Evolutionary conservation across 2,888 invertebrate genomes (phyloP).

Genomic region (Meteorus cinctellus): DNA sequence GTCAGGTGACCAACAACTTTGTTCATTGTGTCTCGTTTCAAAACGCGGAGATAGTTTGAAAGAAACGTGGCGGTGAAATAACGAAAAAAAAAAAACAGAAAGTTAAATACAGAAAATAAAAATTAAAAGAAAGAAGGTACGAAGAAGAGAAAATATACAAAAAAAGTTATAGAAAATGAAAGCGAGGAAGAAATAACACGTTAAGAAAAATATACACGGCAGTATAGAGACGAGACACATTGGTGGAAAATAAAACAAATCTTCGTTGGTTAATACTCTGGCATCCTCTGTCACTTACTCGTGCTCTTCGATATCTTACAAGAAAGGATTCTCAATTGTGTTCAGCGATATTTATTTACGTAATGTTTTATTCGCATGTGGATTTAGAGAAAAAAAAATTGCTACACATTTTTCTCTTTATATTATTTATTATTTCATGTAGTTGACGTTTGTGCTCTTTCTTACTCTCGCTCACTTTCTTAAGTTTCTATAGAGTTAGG

Average conservation of each 20-base stretch:
- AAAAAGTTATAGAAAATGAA: not conserved
- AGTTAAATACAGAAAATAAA: not conserved
- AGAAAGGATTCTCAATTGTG: conserved; percentile 21
- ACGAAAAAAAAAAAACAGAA: conserved; percentile 5
- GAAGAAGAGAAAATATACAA: not conserved
- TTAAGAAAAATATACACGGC: conserved; percentile 1
- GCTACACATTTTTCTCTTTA: not conserved
- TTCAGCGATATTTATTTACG: not conserved
- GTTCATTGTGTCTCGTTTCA: conserved; percentile 32
- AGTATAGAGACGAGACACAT: not conserved
- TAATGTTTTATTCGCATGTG: not conserved
- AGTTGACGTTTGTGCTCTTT: not conserved
- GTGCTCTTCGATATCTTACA: not conserved
- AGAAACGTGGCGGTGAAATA: not conserved
- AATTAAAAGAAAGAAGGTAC: not conserved
- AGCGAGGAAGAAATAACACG: not conserved
- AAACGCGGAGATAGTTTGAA: conserved; percentile 47
- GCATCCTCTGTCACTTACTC: conserved; percentile 6
- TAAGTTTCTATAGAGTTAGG: not conserved
- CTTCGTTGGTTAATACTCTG: not conserved
- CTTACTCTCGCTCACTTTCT: conserved; percentile 1
- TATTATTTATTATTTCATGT: not conserved
- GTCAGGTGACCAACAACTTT: conserved; percentile 42
- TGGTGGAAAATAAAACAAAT: not conserved
- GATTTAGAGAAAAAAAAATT: not conserved